Base-by-base conservation (phyloP, 1,140 invertebrate species). In the Lithobius niger region DNA sequence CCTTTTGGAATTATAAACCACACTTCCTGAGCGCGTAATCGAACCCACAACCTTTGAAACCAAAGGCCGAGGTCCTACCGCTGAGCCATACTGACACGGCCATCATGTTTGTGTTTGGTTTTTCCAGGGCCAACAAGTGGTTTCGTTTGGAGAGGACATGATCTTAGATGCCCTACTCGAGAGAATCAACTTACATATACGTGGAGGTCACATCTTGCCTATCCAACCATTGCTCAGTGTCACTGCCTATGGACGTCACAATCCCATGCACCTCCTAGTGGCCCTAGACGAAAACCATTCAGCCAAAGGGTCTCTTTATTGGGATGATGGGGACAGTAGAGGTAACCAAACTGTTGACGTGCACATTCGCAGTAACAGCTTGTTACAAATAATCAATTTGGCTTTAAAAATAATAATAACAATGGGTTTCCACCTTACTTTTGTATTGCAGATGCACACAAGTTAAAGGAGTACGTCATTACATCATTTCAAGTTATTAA, bases 261-360 rank as follows among this genome's bases (percentile, higher is more conserved):
- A 6, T 10, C 52, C 52, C 3, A 19, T 53, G 52, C 52, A 53
- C 21, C 21, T 53, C 3, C 43, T 42, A 6, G 52, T 53, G 31
- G 40, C 42, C 4, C 21, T 53, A 10, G 52, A 53, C 21, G 52
- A 43, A 21, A 4, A 50, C 6, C 21, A 53, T 3, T 6, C n/a
- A 16, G 52, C 52, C 27, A 15, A 45, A 10, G 52, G 52, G 4
- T 53, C 52, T 21, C 52, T 53, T 24, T 53, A 53, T 21, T 53
- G 52, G 52, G 52, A 53, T 45, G 52, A 53, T 24, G 52, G 52
- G 6, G 31, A 43, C 43, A 40, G 27, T 3, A 3, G 28, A 18
- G 31, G 52, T 53, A 53, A 50, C 6, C 31, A 36, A 36, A 36
- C 10, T 10, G n/a, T 36, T n/a, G 31, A 10, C n/a, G 31, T 10